A percentile compares a stretch with the other conserved stretches of the same genome.
phyloP scores from a whole-genome alignment of 2,113 vertebrate species.

The Origma solitaria region DNA sequence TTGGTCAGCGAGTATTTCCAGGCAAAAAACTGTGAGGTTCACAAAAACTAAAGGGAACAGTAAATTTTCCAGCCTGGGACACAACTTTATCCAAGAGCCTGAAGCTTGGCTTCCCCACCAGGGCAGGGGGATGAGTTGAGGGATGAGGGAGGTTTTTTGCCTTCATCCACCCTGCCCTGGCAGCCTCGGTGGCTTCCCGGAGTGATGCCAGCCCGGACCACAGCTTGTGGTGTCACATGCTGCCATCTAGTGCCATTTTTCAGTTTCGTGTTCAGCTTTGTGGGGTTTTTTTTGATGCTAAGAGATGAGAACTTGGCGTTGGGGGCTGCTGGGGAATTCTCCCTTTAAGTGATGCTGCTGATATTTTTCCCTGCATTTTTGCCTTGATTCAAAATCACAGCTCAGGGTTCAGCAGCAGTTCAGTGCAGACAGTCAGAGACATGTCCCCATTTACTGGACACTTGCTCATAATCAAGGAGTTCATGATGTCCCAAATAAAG shows the following conservation, averaged over 20 bases:
- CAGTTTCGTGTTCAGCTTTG: background rate
- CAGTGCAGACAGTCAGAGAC: background rate
- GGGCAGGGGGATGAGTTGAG: fast-evolving
- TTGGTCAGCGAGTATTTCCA: background rate
- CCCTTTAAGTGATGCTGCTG: background rate
- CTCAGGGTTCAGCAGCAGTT: background rate
- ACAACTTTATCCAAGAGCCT: background rate
- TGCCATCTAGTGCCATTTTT: constrained; percentile 71
- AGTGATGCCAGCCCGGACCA: background rate
- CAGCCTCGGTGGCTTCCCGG: background rate
- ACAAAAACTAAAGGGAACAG: background rate
- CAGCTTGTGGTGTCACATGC: constrained; percentile 56
- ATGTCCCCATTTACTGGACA: background rate
- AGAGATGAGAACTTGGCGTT: fast-evolving
- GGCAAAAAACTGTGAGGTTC: background rate
- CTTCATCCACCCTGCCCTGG: background rate
- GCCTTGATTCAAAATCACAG: background rate
- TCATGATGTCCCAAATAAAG: background rate
- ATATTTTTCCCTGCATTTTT: background rate
- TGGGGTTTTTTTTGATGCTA: background rate
- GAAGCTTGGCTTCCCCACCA: background rate
- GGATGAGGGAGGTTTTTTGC: fast-evolving
- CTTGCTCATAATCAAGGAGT: background rate
- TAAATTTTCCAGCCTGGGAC: background rate
- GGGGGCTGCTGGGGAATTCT: fast-evolving